Evolutionary conservation across 2,797 vertebrate genomes (phyloP).

Genomic region (Garrulus glandarius): DNA sequence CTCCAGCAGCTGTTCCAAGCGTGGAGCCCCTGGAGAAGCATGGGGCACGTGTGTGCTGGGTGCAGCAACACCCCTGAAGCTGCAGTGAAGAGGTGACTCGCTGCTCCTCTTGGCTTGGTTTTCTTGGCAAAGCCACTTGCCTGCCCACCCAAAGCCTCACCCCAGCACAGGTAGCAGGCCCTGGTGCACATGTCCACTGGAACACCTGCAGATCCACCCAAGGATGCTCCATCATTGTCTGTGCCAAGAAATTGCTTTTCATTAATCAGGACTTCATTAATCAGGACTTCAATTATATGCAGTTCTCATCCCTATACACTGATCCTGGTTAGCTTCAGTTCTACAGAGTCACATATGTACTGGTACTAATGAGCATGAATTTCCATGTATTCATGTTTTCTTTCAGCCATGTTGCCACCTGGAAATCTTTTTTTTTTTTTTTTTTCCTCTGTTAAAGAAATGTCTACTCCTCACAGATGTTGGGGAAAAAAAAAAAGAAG

Average conservation of each 20-base stretch:
- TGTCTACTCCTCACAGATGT: not conserved
- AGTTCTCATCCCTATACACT: not conserved
- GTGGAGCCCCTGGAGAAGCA: not conserved
- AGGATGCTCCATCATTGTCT: not conserved
- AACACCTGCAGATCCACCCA: not conserved
- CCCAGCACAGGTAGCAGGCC: not conserved
- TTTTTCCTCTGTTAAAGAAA: not conserved
- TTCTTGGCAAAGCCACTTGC: not conserved
- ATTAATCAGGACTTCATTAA: not conserved
- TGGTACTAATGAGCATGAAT: not conserved
- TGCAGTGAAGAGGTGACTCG: fast-evolving
- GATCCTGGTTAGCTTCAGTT: not conserved
- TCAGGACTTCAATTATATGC: not conserved
- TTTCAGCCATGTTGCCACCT: not conserved
- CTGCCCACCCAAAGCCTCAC: not conserved
- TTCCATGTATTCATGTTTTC: not conserved
- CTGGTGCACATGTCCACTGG: fast-evolving
- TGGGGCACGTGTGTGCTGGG: fast-evolving
- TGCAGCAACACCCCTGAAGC: not conserved
- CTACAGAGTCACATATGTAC: not conserved
- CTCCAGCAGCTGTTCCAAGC: not conserved
- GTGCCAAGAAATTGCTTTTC: not conserved
- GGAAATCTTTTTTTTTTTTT: not conserved
- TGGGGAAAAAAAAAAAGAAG: fast-evolving
- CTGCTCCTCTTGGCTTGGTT: not conserved